Percentiles rank a stretch among this genome's conserved stretches.
phyloP scores from a whole-genome alignment of 2,797 vertebrate genomes.

The Cuniculus paca region DNA sequence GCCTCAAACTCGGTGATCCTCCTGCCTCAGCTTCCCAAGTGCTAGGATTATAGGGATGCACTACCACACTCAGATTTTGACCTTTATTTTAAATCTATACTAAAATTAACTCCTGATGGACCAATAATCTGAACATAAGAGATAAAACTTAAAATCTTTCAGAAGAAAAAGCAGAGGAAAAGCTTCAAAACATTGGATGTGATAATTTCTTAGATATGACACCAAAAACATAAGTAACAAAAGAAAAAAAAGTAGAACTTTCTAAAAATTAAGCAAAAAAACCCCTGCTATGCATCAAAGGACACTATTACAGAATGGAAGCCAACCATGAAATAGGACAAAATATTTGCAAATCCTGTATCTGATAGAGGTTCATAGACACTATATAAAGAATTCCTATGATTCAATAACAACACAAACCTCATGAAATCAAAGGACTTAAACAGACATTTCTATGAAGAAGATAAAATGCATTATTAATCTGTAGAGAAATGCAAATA shows the following conservation, averaged over 20 bases:
- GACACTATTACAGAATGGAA: not conserved
- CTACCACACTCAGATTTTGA: not conserved
- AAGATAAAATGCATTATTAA: not conserved
- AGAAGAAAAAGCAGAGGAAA: not conserved
- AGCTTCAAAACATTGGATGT: not conserved
- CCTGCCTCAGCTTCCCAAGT: not conserved
- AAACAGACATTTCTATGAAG: not conserved
- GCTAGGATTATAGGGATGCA: not conserved
- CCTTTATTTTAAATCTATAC: not conserved
- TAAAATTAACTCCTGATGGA: not conserved
- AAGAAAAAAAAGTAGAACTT: not conserved
- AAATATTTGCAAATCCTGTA: not conserved
- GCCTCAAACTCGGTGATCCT: not conserved
- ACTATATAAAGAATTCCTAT: not conserved
- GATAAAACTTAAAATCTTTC: not conserved
- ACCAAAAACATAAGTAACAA: not conserved
- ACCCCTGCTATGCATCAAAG: not conserved
- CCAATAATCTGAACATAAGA: not conserved
- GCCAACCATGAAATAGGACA: not conserved
- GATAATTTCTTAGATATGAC: not conserved
- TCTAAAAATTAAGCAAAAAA: not conserved
- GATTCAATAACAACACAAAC: not conserved
- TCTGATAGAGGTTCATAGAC: not conserved
- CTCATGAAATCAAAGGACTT: not conserved
- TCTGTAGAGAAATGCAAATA: not conserved